Evolutionary conservation across 1,140 invertebrate species (phyloP).

Genomic region (Lithobius niger): DNA sequence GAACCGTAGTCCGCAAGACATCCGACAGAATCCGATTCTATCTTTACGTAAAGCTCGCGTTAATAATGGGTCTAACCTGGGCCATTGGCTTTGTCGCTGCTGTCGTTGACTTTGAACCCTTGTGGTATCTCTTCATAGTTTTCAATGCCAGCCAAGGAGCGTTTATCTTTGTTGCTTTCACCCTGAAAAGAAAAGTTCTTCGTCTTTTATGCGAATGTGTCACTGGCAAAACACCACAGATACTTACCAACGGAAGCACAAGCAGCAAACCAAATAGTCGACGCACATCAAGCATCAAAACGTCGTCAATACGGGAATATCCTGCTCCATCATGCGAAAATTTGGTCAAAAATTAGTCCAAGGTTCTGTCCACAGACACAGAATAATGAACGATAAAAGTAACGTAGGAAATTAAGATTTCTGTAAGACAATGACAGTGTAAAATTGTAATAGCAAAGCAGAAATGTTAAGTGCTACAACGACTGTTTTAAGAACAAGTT

Average conservation of each 20-base stretch:
- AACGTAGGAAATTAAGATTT: too few relatives aligned
- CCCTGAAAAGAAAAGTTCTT: constrained; percentile 25
- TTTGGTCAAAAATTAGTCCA: too few relatives aligned
- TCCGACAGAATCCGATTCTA: constrained; percentile 22
- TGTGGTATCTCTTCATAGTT: constrained; percentile 35
- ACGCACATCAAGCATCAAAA: too few relatives aligned
- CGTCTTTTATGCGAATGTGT: background rate
- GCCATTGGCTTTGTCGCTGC: constrained; percentile 33
- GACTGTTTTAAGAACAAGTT: too few relatives aligned
- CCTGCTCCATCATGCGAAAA: too few relatives aligned
- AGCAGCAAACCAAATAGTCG: too few relatives aligned
- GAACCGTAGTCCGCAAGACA: background rate
- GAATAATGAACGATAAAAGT: too few relatives aligned
- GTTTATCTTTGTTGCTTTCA: constrained; percentile 37
- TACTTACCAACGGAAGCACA: background rate
- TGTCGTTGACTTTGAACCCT: constrained; percentile 11
- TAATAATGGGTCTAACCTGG: constrained; percentile 40
- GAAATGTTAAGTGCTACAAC: too few relatives aligned
- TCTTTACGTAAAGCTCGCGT: constrained; percentile 36
- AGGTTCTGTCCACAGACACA: too few relatives aligned
- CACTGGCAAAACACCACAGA: background rate
- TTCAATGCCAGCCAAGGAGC: constrained; percentile 36
- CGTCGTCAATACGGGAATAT: too few relatives aligned
- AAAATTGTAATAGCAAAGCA: too few relatives aligned
- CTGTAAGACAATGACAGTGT: too few relatives aligned